Conservation (phyloP, 2,888 invertebrate species). For the Tetrapedia diversipes region DNA sequence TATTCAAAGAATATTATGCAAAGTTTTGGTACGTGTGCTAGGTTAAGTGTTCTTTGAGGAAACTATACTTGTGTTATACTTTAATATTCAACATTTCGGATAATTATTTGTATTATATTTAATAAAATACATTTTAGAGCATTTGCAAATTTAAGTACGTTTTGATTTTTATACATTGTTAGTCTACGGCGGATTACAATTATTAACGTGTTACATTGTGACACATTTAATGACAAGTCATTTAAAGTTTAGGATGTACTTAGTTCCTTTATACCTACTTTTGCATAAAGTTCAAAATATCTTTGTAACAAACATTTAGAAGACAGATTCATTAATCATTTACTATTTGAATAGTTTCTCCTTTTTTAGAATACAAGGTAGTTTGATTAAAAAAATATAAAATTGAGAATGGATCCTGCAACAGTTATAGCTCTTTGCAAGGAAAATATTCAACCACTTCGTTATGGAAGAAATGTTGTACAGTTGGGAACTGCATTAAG, state of each 20-base stretch:
- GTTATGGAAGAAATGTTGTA: constrained; percentile 92
- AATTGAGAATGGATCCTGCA: constrained; percentile 80
- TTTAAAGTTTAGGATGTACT: constrained; percentile 10
- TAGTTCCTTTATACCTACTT: neutral
- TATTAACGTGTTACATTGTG: neutral
- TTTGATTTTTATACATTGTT: neutral
- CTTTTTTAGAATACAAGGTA: constrained; percentile 54
- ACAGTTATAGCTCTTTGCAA: constrained; percentile 86
- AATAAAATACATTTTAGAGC: constrained; percentile 20
- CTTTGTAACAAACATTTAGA: constrained; percentile 1
- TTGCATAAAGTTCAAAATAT: neutral
- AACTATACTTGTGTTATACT: constrained; percentile 10
- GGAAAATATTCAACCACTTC: constrained; percentile 97
- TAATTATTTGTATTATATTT: constrained; percentile 34
- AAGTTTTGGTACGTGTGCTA: constrained; percentile 67
- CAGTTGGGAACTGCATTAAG: constrained; percentile 92
- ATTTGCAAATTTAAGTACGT: neutral
- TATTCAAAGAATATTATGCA: constrained; percentile 69
- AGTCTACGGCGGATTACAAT: neutral
- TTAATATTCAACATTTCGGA: constrained; percentile 11
- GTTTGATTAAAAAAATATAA: constrained; percentile 40
- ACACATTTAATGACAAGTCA: constrained; percentile 1
- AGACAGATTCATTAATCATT: neutral
- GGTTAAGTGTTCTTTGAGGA: constrained; percentile 38
- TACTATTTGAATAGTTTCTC: neutral